phyloP scores from a whole-genome alignment of 2,113 vertebrate genomes.

The Onychostoma macrolepis region DNA sequence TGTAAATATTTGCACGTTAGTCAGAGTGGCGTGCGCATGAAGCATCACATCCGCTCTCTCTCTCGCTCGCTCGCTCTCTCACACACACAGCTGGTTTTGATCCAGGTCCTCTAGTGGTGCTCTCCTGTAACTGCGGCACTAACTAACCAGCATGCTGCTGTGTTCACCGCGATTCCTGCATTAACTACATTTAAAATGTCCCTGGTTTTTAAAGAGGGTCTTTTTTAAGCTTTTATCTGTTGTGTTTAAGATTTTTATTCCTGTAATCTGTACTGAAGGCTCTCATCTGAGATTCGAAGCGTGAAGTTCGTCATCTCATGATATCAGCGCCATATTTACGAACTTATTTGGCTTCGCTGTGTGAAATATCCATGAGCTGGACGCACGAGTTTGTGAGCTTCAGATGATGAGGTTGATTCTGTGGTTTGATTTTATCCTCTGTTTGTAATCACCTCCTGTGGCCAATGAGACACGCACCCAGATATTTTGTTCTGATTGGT shows the following conservation, averaged over 20 bases:
- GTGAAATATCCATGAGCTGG: not conserved
- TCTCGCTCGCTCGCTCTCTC: not conserved
- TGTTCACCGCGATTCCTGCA: not conserved
- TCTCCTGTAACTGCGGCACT: not conserved
- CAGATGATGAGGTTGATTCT: not conserved
- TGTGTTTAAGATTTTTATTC: not conserved
- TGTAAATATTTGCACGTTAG: conserved; percentile 13
- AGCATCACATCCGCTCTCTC: not conserved
- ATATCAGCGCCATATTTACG: no score
- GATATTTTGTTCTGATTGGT: not conserved
- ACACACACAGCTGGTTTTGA: not conserved
- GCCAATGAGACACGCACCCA: not conserved
- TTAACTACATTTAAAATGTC: not conserved
- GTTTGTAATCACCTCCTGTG: not conserved
- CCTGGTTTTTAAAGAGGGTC: not conserved
- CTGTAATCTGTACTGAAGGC: not conserved
- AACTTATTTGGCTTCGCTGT: not conserved
- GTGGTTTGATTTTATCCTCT: not conserved
- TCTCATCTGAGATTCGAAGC: not conserved
- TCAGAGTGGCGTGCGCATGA: not conserved
- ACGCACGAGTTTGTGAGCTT: not conserved
- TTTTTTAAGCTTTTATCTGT: not conserved
- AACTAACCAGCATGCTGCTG: no score
- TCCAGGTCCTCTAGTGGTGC: not conserved
- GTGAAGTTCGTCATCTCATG: no score